Evolutionary conservation across 2,888 invertebrate genomes (phyloP).

Genomic region (Lobophora halterata): DNA sequence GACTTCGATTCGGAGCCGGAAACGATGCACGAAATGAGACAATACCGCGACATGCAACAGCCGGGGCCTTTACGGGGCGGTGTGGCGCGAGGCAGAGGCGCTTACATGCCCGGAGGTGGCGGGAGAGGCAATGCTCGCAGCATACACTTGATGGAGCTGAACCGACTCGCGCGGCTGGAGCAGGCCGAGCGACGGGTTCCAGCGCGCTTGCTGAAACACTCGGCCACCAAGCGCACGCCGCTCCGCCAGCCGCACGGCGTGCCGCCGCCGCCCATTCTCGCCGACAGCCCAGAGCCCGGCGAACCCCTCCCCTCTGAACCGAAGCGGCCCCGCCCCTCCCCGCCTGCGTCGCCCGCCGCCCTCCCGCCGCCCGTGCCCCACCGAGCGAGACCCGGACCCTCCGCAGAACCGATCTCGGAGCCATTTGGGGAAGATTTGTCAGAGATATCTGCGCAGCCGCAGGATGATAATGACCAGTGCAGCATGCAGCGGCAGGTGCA

Average conservation of each 20-base stretch:
- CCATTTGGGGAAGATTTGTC: background rate
- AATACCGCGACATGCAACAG: slow-evolving; percentile 10
- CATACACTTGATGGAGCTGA: too few species aligned
- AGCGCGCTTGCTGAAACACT: too few species aligned
- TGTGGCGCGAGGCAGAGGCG: slow-evolving; percentile 2
- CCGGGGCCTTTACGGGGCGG: slow-evolving; percentile 2
- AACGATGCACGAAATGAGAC: slow-evolving; percentile 11
- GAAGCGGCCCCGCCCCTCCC: too few species aligned
- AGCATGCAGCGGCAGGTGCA: slow-evolving; percentile 5
- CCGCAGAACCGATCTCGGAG: too few species aligned
- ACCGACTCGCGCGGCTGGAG: background rate
- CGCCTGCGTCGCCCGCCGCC: too few species aligned
- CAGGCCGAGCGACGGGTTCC: background rate
- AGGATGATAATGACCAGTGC: slow-evolving; percentile 5
- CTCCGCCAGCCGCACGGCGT: too few species aligned
- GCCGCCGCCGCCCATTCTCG: too few species aligned
- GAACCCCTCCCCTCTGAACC: background rate
- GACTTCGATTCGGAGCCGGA: slow-evolving; percentile 19
- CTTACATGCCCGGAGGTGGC: slow-evolving; percentile 14
- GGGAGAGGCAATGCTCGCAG: too few species aligned
- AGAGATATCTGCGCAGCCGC: background rate
- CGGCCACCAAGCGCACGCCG: too few species aligned
- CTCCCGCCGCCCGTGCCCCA: too few species aligned
- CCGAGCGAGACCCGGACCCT: too few species aligned
- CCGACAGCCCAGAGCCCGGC: too few species aligned